These are phyloP conservation scores for Caenorhabditis japonica DNA, from an alignment of 2,888 invertebrate species.

Conservation along the genomic window DNA sequence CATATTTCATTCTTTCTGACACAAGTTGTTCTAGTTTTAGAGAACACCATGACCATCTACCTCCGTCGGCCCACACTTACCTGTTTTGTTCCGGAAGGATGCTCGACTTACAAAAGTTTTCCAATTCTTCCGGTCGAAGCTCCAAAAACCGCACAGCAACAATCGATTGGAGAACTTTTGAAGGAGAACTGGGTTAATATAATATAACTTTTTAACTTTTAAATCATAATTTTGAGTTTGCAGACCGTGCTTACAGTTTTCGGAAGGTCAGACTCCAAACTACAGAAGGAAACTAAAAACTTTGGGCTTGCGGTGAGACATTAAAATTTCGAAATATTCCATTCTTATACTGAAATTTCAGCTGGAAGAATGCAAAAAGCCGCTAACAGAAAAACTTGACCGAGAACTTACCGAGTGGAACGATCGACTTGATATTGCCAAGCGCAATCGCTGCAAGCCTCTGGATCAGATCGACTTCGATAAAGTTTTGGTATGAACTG, in stretches of 20 bases:
- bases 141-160: too few relatives aligned
- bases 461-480: not conserved
- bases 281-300: too few relatives aligned
- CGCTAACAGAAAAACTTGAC: not conserved
- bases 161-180: too few relatives aligned
- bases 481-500: slow-evolving; percentile 6
- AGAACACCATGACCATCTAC: slow-evolving; percentile 1
- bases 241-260: too few relatives aligned
- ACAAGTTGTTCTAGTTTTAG: not conserved
- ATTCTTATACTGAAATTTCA: not conserved
- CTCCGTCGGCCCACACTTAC: not conserved
- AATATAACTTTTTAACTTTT: too few relatives aligned
- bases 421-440: not conserved
- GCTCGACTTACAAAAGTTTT: not conserved
- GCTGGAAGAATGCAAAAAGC: not conserved
- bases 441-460: slow-evolving; percentile 3
- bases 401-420: slow-evolving; percentile 13
- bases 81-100: not conserved
- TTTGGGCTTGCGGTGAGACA: too few relatives aligned
- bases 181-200: too few relatives aligned
- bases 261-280: too few relatives aligned
- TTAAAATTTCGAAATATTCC: not conserved
- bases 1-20: not conserved
- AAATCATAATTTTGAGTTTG: too few relatives aligned
- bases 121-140: not conserved